These are phyloP conservation scores for Pachypanchax playfairii DNA, from an alignment of 2,113 vertebrate species.

Conservation along the genomic window DNA sequence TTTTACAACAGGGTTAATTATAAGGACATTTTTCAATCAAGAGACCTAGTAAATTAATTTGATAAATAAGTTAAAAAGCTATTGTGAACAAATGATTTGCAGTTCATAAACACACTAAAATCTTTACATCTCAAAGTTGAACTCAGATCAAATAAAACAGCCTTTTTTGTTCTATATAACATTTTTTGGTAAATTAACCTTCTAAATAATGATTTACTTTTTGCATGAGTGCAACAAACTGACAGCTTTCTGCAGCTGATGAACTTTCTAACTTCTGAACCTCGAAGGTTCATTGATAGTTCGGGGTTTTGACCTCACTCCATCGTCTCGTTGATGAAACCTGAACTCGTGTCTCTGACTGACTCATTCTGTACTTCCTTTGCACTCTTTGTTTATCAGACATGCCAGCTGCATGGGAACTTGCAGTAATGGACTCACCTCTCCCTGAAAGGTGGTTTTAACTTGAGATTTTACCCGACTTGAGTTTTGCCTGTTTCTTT, in stretches of 20 bases:
- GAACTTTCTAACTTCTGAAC: slow-evolving; percentile 57
- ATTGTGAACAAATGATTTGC: too few species aligned
- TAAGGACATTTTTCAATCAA: neutral
- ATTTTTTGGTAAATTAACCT: too few species aligned
- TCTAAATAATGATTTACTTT: slow-evolving; percentile 26
- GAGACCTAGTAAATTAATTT: neutral
- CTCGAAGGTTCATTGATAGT: slow-evolving; percentile 50
- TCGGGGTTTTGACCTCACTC: slow-evolving; percentile 53
- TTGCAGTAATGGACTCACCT: slow-evolving; percentile 42
- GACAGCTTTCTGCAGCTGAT: slow-evolving; percentile 13
- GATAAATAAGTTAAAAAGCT: neutral
- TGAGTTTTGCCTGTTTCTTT: slow-evolving; percentile 2
- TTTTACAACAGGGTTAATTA: neutral
- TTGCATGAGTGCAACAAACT: slow-evolving; percentile 26
- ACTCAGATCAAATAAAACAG: too few species aligned
- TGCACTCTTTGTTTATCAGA: slow-evolving; percentile 56
- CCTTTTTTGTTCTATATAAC: too few species aligned
- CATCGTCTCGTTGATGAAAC: slow-evolving; percentile 52
- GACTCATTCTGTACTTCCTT: slow-evolving; percentile 34
- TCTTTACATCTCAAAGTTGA: too few species aligned
- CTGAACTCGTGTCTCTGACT: slow-evolving; percentile 30
- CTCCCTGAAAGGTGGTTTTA: slow-evolving; percentile 43
- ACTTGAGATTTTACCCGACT: slow-evolving; percentile 17
- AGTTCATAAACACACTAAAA: too few species aligned
- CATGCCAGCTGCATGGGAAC: slow-evolving; percentile 45